A percentile compares a stretch with the other conserved stretches of the same genome.
These are phyloP conservation scores for Mellivora capensis DNA, from an alignment of 2,113 vertebrate species.

Conservation along the genomic window DNA sequence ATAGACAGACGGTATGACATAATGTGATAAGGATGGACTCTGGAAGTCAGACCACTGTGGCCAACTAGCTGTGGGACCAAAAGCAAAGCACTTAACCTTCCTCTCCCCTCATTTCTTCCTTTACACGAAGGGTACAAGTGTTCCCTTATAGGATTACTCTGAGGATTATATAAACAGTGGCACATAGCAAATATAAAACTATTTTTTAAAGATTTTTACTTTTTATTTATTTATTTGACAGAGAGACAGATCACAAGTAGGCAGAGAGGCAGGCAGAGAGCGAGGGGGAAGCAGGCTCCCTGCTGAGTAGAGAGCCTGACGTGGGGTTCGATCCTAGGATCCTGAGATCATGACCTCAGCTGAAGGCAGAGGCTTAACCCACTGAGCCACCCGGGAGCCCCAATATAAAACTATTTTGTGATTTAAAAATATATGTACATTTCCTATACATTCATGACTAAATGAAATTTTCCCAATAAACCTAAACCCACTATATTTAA, in stretches of 20 bases:
- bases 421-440: background rate
- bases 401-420: background rate
- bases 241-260: too few species aligned
- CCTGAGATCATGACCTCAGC: too few species aligned
- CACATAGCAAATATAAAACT: background rate
- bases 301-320: too few species aligned
- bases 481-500: background rate
- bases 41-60: background rate
- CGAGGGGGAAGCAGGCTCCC: too few species aligned
- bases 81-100: background rate
- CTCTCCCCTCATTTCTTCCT: background rate
- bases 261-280: too few species aligned
- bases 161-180: background rate
- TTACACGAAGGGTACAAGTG: accelerated
- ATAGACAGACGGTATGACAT: accelerated
- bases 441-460: background rate
- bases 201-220: too few species aligned
- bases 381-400: too few species aligned
- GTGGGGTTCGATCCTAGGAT: too few species aligned
- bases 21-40: too few species aligned
- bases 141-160: accelerated
- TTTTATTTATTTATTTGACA: too few species aligned
- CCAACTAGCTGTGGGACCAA: accelerated
- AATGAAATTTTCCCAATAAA: background rate
- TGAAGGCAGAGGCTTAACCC: too few species aligned